A percentile compares a stretch with the other conserved stretches of the same genome.
These are phyloP conservation scores for Pachliopta kotzebuea DNA, from an alignment of 2,888 invertebrate genomes.

Conservation along the genomic window DNA sequence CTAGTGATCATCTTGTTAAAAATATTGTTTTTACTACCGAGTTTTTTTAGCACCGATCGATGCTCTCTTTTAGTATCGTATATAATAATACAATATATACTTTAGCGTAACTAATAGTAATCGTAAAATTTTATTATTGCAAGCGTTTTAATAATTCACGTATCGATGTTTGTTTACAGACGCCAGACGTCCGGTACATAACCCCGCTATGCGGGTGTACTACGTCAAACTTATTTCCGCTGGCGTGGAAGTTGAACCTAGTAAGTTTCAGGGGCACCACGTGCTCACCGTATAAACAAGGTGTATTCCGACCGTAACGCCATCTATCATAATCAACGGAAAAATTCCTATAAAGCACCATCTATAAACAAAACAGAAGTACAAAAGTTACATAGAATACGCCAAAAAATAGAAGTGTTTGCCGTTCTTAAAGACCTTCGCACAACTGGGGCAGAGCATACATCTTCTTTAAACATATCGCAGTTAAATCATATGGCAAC, in stretches of 20 bases:
- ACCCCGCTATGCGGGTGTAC: not conserved
- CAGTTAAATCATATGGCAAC: not conserved
- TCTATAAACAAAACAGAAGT: not conserved
- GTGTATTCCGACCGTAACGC: not conserved
- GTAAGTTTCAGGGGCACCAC: conserved; percentile 1
- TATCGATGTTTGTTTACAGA: not conserved
- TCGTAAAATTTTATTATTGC: no score
- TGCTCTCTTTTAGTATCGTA: no score
- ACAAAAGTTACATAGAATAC: no score
- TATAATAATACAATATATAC: no score
- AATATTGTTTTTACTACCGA: no score
- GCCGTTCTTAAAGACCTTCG: no score
- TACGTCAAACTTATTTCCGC: not conserved
- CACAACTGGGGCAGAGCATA: no score
- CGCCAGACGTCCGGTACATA: not conserved
- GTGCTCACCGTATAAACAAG: not conserved
- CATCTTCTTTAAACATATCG: not conserved
- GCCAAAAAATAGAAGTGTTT: no score
- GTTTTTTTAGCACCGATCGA: no score
- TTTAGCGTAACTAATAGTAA: no score
- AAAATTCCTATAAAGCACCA: not conserved
- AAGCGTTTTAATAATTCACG: not conserved
- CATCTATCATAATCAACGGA: not conserved
- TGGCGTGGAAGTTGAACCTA: not conserved
- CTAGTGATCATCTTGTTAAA: no score